These are phyloP conservation scores for Stenodera caucasica DNA, from an alignment of 2,888 invertebrate genomes.

Conservation along the genomic window DNA sequence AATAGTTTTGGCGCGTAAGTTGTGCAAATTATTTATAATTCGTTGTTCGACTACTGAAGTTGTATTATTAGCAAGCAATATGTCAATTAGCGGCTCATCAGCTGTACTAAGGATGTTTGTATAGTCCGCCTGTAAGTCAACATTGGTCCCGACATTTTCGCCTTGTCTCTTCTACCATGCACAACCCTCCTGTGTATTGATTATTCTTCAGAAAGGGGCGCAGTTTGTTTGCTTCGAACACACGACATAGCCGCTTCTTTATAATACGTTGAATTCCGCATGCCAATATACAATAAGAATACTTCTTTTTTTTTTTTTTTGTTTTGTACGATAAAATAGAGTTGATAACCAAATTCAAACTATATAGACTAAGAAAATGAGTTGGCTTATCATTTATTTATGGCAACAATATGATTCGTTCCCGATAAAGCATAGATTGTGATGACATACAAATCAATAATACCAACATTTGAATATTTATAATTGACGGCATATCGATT, in stretches of 20 bases:
- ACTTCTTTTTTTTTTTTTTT: slow-evolving; percentile 13
- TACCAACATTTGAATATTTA: too few relatives aligned
- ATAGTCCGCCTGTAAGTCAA: slow-evolving; percentile 42
- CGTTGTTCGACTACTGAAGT: background rate
- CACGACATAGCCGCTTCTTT: slow-evolving; percentile 44
- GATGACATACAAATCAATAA: slow-evolving; percentile 16
- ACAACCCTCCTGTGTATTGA: slow-evolving; percentile 44
- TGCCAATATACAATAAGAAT: slow-evolving; percentile 28
- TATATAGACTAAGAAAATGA: slow-evolving; percentile 9
- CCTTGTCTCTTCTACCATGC: slow-evolving; percentile 35
- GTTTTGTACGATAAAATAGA: too few relatives aligned
- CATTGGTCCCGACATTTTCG: slow-evolving; percentile 36
- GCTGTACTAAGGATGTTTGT: slow-evolving; percentile 38
- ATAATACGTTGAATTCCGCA: slow-evolving; percentile 32
- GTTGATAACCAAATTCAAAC: too few relatives aligned
- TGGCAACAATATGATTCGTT: background rate
- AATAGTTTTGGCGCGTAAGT: too few relatives aligned
- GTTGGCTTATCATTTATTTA: slow-evolving; percentile 17
- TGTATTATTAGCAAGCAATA: slow-evolving; percentile 34
- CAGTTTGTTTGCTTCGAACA: slow-evolving; percentile 47
- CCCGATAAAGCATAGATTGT: background rate
- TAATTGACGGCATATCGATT: too few relatives aligned
- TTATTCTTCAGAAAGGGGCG: slow-evolving; percentile 45
- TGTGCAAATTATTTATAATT: background rate
- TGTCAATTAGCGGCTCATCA: slow-evolving; percentile 42